Evolutionary conservation across 2,888 invertebrate genomes (phyloP).

Genomic region (Plagiodera versicolora): DNA sequence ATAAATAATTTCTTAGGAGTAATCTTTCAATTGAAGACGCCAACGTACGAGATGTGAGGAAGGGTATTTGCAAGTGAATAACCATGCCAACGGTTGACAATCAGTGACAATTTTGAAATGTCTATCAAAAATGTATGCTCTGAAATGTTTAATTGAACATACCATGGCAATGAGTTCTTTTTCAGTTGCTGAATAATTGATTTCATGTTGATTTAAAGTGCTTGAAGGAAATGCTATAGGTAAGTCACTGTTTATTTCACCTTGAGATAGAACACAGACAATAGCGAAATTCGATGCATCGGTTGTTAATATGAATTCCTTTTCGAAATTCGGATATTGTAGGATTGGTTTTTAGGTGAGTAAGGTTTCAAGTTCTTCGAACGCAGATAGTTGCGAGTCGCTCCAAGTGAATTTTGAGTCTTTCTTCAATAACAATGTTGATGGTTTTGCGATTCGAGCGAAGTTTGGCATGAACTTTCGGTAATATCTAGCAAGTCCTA

Average conservation of each 20-base stretch:
- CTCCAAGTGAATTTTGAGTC: slow-evolving; percentile 22
- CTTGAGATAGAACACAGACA: slow-evolving; percentile 43
- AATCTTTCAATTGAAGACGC: slow-evolving; percentile 43
- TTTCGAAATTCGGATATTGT: slow-evolving; percentile 41
- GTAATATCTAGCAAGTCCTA: slow-evolving; percentile 33
- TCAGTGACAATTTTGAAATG: slow-evolving; percentile 47
- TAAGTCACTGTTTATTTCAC: slow-evolving; percentile 38
- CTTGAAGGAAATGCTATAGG: slow-evolving; percentile 48
- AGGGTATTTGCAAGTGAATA: slow-evolving; percentile 43
- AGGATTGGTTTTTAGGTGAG: slow-evolving; percentile 21
- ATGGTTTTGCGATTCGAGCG: slow-evolving; percentile 24
- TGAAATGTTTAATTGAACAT: slow-evolving; percentile 45
- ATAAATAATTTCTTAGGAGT: slow-evolving; percentile 33
- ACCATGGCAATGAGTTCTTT: slow-evolving; percentile 48
- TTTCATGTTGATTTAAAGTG: slow-evolving; percentile 43
- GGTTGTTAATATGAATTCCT: slow-evolving; percentile 42
- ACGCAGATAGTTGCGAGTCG: slow-evolving; percentile 23
- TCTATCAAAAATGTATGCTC: slow-evolving; percentile 48
- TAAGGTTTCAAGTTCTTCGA: slow-evolving; percentile 26
- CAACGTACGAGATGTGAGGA: slow-evolving; percentile 41
- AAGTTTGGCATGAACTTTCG: slow-evolving; percentile 27
- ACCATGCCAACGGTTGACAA: slow-evolving; percentile 45
- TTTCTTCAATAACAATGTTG: slow-evolving; percentile 28
- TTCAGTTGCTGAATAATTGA: slow-evolving; percentile 48
- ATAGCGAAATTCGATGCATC: slow-evolving; percentile 44